Base-by-base conservation (phyloP, 2,888 invertebrate genomes). In the Ptilodon capucinus region DNA sequence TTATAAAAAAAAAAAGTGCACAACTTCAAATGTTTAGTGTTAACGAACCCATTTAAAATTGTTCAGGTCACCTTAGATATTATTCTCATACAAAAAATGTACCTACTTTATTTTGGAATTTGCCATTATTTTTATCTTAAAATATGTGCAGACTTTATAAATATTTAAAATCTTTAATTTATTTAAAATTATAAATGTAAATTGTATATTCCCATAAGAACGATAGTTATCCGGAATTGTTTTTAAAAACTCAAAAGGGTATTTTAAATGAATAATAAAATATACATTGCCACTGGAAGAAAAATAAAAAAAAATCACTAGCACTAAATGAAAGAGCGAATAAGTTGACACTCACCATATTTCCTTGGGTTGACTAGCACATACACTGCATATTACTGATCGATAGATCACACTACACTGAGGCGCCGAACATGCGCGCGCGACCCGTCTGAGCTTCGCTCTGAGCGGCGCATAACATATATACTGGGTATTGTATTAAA, bases 301-400 rank as follows among this genome's bases (percentile, higher is more conserved):
- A 32, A 14, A 13, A 32, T 13, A 32, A 14, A 13, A 13, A 5
- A 32, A 32, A n/a, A 13, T 13, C 32, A 32, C 32, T 32, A 32
- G 16, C 14, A 34, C 34, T n/a, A 28, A 28, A 28, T n/a, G n/a
- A 28, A n/a, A 28, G 11, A 11, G 18, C 2, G 11, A n/a, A 19
- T 17, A 35, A 36, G 11, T 36, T 18, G 18, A 18, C 19, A 52
- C 78, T 79, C 62, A 79, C 78, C 78, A 79, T 79, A 50, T 66
- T 74, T 67, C 70, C 62, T 60, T 53, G 23, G 44, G 42, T 58
- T 64, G 65, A 58, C 72, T 77, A 76, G 64, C 76, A 78, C 78
- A 75, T 70, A 55, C 73, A 73, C 71, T 58, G 65, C 65, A 65
- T 65, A 58, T 53, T 65, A 57, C 58, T 54, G 52, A 52, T 51